A percentile compares a stretch with the other conserved stretches of the same genome.
phyloP scores from a whole-genome alignment of 1,140 invertebrate genomes.

The Sinella curviseta region DNA sequence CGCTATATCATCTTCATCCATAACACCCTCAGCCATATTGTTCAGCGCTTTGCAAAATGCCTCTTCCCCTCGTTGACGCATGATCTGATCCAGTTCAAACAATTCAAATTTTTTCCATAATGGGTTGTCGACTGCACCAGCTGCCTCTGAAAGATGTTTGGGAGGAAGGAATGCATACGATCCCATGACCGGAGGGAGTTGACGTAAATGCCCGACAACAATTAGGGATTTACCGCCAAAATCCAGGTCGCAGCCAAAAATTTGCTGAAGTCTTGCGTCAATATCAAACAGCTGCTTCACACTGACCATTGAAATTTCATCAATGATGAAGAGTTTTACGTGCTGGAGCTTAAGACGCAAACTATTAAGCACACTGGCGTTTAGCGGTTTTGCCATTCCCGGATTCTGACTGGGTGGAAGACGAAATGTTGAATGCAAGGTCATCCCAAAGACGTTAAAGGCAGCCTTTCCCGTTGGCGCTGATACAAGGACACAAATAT shows the following conservation, averaged over 20 bases:
- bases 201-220: background rate
- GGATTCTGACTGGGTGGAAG: slow-evolving; percentile 45
- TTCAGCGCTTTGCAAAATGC: slow-evolving; percentile 30
- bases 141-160: background rate
- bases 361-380: slow-evolving; percentile 45
- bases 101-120: slow-evolving; percentile 10
- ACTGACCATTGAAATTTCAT: slow-evolving; percentile 55
- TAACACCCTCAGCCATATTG: slow-evolving; percentile 31
- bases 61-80: slow-evolving; percentile 29
- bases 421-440: background rate
- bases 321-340: slow-evolving; percentile 53
- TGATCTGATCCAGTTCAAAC: slow-evolving; percentile 33
- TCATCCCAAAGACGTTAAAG: slow-evolving; percentile 15
- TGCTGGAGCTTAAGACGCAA: slow-evolving; percentile 46
- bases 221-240: slow-evolving; percentile 8
- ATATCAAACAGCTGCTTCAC: slow-evolving; percentile 39
- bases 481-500: background rate
- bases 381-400: slow-evolving; percentile 32
- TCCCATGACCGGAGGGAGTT: background rate
- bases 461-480: slow-evolving; percentile 8
- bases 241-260: background rate
- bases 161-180: background rate
- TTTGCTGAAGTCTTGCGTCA: background rate
- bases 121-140: slow-evolving; percentile 12
- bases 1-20: slow-evolving; percentile 14